phyloP scores from a whole-genome alignment of 2,113 vertebrate species.

The Eulemur rufifrons region DNA sequence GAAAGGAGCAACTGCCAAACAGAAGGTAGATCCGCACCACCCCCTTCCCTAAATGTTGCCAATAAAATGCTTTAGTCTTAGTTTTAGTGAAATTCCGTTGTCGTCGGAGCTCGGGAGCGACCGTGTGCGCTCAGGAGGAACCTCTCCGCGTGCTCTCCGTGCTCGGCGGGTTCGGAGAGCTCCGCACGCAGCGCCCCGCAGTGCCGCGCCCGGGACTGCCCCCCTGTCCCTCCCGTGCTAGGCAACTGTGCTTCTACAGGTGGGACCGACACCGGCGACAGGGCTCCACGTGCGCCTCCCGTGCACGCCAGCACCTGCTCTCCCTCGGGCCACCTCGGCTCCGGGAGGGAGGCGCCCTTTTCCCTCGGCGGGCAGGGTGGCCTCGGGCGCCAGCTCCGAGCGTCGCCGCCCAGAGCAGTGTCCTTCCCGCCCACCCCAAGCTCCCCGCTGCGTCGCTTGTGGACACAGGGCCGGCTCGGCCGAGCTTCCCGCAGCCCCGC shows the following conservation, averaged over 20 bases:
- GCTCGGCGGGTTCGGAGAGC: not conserved
- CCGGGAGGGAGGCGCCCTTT: not conserved
- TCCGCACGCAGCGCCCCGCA: not conserved
- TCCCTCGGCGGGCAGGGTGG: no score
- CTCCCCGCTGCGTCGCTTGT: not conserved
- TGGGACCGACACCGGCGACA: not conserved
- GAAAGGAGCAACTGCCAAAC: slow-evolving; percentile 15
- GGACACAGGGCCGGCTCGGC: not conserved
- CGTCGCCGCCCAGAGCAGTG: not conserved
- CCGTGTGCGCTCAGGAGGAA: rapidly evolving
- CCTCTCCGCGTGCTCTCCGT: rapidly evolving
- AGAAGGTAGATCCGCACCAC: not conserved
- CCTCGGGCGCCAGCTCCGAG: not conserved
- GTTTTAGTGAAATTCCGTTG: not conserved
- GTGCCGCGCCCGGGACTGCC: not conserved
- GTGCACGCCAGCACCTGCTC: not conserved
- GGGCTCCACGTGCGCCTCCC: not conserved
- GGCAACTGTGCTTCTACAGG: not conserved
- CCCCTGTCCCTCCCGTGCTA: not conserved
- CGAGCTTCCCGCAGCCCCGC: not conserved
- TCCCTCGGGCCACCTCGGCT: not conserved
- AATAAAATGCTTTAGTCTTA: not conserved
- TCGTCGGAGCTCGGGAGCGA: not conserved
- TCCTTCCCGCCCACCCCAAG: not conserved
- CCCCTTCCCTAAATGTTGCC: not conserved